Evolutionary conservation across 1,140 invertebrate genomes (phyloP), one percentile per base, ranked within the genome.

Genomic region (Drosophila biarmipes): DNA sequence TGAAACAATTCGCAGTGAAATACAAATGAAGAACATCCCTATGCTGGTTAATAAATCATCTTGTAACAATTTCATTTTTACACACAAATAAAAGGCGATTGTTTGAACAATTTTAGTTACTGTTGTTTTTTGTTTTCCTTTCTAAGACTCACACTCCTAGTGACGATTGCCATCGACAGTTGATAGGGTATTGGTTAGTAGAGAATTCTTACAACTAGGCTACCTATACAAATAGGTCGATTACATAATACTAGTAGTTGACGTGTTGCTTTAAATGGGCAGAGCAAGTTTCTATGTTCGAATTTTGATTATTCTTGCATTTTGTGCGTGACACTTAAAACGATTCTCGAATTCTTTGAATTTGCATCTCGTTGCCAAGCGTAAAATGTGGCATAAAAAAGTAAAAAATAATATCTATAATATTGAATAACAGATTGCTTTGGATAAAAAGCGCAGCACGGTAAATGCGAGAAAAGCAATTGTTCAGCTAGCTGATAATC

Each of bases 171-270:
- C 58, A 71, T 57, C 34, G 29, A 45, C 59, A 64, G 52, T 55
- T 46, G 35, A 45, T 48, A 52, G 63, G 40, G 34, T 27, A 54
- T 76, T 75, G 17, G 37, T 31, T 40, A 40, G 34, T 51, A 46
- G 42, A 53, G 34, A 17, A 40, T 59, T 43, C 81, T 78, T 86
- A 85, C 17, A 49, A 38, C 68, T 87, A 87, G 43, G 52, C 58
- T 73, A 52, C 21, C 64, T 86, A 80, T 86, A 86, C 75, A 76
- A 64, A 82, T 76, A 87, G 74, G 69, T 87, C 74, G 53, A 73
- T 78, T 79, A 82, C 64, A 82, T 86, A 87, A 87, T 87, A 87
- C 84, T 87, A 85, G 53, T 57, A 78, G 78, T 87, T 71, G 77
- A 67, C 59, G 49, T 71, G 21, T 72, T 62, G 55, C 66, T 73